phyloP scores from a whole-genome alignment of 2,113 vertebrate species.

The Spermophilus dauricus region DNA sequence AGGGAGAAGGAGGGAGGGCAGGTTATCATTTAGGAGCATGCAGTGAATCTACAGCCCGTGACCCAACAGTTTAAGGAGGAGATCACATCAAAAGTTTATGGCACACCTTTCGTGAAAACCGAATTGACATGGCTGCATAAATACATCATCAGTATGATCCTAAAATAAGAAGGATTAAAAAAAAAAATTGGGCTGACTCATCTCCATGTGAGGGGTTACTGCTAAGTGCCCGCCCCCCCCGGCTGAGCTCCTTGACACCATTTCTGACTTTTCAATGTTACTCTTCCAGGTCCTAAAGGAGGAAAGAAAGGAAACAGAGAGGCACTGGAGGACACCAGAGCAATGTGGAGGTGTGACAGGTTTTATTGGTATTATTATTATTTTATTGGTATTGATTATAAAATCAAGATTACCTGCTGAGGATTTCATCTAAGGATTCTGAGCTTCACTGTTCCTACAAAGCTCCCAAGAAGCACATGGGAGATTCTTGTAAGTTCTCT shows the following conservation, averaged over 20 bases:
- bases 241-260: neutral
- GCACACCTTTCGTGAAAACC: neutral
- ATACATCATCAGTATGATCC: neutral
- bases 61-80: neutral
- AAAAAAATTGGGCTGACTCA: no score
- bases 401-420: neutral
- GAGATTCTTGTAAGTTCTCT: neutral
- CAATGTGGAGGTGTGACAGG: accelerated
- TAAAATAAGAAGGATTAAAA: neutral
- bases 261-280: neutral
- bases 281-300: neutral
- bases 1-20: conserved; percentile 66
- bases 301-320: neutral
- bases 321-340: accelerated
- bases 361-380: no score
- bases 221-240: neutral
- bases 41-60: neutral
- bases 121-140: neutral
- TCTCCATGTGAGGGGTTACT: accelerated
- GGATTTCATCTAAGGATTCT: neutral
- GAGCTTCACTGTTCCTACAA: neutral
- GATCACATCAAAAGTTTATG: neutral
- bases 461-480: neutral
- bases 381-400: no score
- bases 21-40: conserved; percentile 73